phyloP scores from a whole-genome alignment of 2,888 invertebrate species.

The Holacanthella duospinosa region DNA sequence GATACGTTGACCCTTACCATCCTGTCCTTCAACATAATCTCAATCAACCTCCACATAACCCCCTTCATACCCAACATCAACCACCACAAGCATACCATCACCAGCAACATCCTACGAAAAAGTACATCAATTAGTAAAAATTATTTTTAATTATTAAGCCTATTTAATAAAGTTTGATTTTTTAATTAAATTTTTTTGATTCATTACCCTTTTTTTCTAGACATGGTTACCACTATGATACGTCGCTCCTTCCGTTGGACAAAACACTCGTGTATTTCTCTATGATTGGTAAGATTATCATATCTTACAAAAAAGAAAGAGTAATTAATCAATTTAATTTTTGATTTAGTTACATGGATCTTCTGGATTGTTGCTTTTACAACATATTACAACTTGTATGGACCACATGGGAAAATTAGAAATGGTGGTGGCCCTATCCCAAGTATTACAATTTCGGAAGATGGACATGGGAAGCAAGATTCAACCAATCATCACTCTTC shows the following conservation, averaged over 20 bases:
- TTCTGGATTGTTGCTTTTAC: slow-evolving; percentile 29
- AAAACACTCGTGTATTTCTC: slow-evolving; percentile 27
- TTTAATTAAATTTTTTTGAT: not conserved
- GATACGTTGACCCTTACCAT: slow-evolving; percentile 11
- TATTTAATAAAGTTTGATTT: not conserved
- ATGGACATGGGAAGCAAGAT: not conserved
- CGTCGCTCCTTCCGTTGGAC: slow-evolving; percentile 27
- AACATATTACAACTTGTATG: slow-evolving; percentile 21
- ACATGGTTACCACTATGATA: not conserved
- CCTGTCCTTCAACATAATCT: slow-evolving; percentile 10
- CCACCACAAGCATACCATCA: not conserved
- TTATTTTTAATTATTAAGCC: too few relatives aligned
- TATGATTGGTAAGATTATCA: slow-evolving; percentile 15
- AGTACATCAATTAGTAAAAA: not conserved
- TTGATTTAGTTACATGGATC: slow-evolving; percentile 20
- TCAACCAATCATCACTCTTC: not conserved
- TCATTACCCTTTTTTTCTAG: not conserved
- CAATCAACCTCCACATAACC: slow-evolving; percentile 7
- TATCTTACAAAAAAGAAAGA: not conserved
- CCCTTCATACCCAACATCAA: not conserved
- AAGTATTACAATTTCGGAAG: not conserved
- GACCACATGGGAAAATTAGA: not conserved
- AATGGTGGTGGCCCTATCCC: not conserved
- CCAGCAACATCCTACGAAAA: not conserved
- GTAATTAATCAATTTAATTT: not conserved